phyloP scores from a whole-genome alignment of 2,113 vertebrate species.

The Eretmochelys imbricata region DNA sequence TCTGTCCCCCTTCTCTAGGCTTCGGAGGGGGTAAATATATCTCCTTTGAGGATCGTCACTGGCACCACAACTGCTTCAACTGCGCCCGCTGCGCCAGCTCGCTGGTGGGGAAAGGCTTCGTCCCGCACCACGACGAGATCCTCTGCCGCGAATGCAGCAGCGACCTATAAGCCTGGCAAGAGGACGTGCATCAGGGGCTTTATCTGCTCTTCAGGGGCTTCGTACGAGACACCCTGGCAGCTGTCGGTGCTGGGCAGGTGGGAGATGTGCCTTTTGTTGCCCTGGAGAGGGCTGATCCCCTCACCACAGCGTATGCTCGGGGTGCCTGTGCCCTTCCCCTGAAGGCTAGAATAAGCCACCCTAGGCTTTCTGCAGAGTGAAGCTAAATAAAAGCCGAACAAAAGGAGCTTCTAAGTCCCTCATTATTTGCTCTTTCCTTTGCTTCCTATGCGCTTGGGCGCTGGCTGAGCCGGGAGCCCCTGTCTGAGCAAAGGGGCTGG shows the following conservation, averaged over 20 bases:
- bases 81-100: conserved; percentile 92
- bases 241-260: conserved; percentile 19
- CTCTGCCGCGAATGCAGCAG: conserved; percentile 94
- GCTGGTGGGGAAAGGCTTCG: conserved; percentile 95
- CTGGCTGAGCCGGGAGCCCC: not conserved
- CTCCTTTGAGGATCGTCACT: conserved; percentile 98
- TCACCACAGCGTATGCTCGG: not conserved
- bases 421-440: conserved; percentile 61
- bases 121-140: conserved; percentile 90
- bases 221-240: not conserved
- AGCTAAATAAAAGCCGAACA: conserved; percentile 49
- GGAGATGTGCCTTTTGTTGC: not conserved
- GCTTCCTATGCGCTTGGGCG: conserved; percentile 44
- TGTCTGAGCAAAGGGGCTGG: not conserved
- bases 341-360: conserved; percentile 23
- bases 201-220: conserved; percentile 14
- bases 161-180: conserved; percentile 82
- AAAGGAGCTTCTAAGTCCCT: conserved; percentile 59
- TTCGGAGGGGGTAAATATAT: conserved; percentile 97
- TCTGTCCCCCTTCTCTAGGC: conserved; percentile 77
- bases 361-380: conserved; percentile 57
- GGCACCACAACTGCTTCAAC: conserved; percentile 97
- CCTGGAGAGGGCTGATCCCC: conserved; percentile 18
- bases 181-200: not conserved
- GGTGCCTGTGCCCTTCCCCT: not conserved